Evolutionary conservation across 1,140 invertebrate genomes (phyloP), one percentile per base, ranked within the genome.

Genomic region (Drosophila nigromelanica): DNA sequence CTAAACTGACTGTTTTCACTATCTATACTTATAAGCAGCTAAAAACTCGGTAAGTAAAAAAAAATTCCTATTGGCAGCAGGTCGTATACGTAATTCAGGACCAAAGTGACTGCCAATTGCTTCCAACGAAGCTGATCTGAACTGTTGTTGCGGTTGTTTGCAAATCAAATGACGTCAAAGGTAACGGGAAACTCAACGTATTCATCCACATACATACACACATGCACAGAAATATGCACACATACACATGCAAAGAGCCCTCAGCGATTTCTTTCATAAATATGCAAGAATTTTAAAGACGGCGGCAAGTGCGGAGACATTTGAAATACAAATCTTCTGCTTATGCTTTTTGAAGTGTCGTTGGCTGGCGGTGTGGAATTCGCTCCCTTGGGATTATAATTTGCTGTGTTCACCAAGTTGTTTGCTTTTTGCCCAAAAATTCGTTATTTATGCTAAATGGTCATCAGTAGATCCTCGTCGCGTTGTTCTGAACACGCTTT

Each of bases 161-260:
- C 74, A 68, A 40, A 56, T 43, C 66, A 74, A 81, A 86, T 86
- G 81, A 86, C 81, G 81, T 86, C 82, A 86, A 86, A 85, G 81
- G 73, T 64, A 64, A 73, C n/a, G 27, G 24, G 40, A 59, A 37
- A 67, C 62, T 45, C n/a, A 18, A 37, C 18, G 43, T 10, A 73
- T 60, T 35, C 47, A 62, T 48, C 43, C 51, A 64, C 67, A 56
- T 37, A 8, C 11, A 37, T n/a, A 47, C 59, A 30, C 40, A 43
- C 47, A 64, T n/a, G 43, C 59, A 30, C 40, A 43, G 42, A 64
- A 33, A 40, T 45, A 45, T n/a, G 30, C n/a, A 5, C 61, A 21
- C 15, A 24, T 7, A 52, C 24, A 48, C 10, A 48, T 2, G 18
- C 8, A 40, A 10, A 15, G 24, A 73, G 18, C 59, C 51, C 59